Conservation (phyloP, 2,113 vertebrate genomes). For the Manacus vitellinus region DNA sequence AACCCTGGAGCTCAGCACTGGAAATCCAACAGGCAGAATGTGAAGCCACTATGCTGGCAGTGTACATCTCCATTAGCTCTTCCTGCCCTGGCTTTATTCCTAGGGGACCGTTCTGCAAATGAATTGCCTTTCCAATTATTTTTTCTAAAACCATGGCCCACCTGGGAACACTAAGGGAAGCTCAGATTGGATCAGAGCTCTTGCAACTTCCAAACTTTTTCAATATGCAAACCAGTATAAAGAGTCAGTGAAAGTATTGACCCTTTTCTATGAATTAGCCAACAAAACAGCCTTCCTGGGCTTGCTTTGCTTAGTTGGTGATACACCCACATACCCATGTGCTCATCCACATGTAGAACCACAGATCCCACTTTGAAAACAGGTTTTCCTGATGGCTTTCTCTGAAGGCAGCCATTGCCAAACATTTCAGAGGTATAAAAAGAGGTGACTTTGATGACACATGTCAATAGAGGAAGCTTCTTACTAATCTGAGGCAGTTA, state of each 20-base stretch:
- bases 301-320: background rate
- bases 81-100: background rate
- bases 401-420: background rate
- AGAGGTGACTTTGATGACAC: background rate
- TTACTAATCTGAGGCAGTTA: background rate
- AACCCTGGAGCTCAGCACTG: background rate
- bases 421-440: background rate
- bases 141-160: background rate
- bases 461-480: rapidly evolving
- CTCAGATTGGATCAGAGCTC: background rate
- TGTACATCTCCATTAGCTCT: background rate
- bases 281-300: background rate
- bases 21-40: background rate
- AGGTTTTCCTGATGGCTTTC: background rate
- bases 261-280: background rate
- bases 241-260: background rate
- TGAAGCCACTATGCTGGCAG: background rate
- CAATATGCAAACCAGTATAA: background rate
- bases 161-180: background rate
- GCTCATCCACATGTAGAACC: background rate
- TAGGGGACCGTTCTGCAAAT: background rate
- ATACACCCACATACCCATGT: background rate
- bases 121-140: background rate
- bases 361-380: background rate
- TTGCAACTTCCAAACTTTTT: background rate